Evolutionary conservation across 1,140 invertebrate species (phyloP), one percentile per base, ranked within the genome.

Genomic region (Agraylea sexmaculata): DNA sequence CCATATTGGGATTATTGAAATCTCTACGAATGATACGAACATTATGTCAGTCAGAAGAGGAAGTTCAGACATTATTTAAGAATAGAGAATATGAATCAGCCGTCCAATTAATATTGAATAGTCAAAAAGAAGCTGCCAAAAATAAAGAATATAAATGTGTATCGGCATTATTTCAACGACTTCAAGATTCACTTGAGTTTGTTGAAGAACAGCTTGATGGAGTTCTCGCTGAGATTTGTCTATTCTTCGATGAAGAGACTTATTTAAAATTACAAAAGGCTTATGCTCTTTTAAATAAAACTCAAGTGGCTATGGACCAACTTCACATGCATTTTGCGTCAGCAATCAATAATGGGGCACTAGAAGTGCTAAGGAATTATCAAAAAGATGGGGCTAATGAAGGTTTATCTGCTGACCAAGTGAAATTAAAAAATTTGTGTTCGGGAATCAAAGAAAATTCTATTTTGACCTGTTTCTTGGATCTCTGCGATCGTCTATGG

Each of bases 241-340:
- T 72, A 8, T 71, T 78, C 48, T 90, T 89, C 54, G 78, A 88
- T 51, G 64, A 68, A 15, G 62, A 71, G 2, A 73, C 75, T 1
- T 91, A 89, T 55, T 66, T 69, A 1, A 83, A 89, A 47, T 63
- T 95, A 3, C 84, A 90, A 55, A 75, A 73, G 49, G 91, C 93
- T 1, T 96, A 94, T 52, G 73, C 73, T 15, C 59, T 90, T 3
- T 58, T 93, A 1, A 86, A 86, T 4, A 92, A 90, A 64, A 87
- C 80, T 1, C 76, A 93, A 59, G 82, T 80, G 3, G 86, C 90
- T 0, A 87, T 95, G 72, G 91, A 98, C 65, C 89, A 95, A 58
- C 58, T 95, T 19, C 80, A 87, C 45, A 93, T 98, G 77, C 90
- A 97, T 60, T 93, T 92, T 59, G 85, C 87, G 0, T 92, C 87